Evolutionary conservation across 2,888 invertebrate genomes (phyloP), one percentile per base, ranked within the genome.

Genomic region (Spicauda simplicius): DNA sequence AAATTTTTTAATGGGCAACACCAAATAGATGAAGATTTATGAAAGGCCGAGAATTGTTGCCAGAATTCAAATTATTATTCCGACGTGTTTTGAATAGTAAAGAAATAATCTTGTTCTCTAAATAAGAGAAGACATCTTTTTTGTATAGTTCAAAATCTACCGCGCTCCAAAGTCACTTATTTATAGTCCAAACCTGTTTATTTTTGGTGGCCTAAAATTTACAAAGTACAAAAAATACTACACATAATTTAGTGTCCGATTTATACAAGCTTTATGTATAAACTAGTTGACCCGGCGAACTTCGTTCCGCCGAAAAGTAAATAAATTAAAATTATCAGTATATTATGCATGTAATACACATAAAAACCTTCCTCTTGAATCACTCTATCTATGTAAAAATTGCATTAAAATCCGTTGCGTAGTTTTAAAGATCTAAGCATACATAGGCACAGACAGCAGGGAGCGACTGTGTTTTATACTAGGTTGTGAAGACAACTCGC

Each of bases 11-110:
- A 33, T 12, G 14, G 25, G n/a, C 33, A 37, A 56, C 56, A 37
- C 16, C 18, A 11, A 18, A 16, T 16, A 33, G 37, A 30, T 56
- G 4, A 37, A 33, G 56, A 37, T 56, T 33, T 54, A 25, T 54
- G n/a, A 54, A 56, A 37, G 56, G 56, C 3, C 33, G 37, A 37
- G 37, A 56, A 56, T 37, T 37, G 56, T 37, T 37, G 18, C 10
- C 16, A 18, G 37, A 37, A 37, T 37, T 18, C 56, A 37, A 56
- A 33, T 56, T 56, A 56, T 56, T 56, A 11, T 56, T 56, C 37
- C 33, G 33, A 56, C 56, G 56, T 56, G 56, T 33, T 56, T 16
- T 33, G 56, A 56, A 56, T 56, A 30, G 18, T 11, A 37, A 56
- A 5, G 10, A 16, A 56, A 33, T 56, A 33, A 56, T 56, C 33